Base-by-base conservation (phyloP, 2,888 invertebrate genomes). In the Pasiphila rectangulata region DNA sequence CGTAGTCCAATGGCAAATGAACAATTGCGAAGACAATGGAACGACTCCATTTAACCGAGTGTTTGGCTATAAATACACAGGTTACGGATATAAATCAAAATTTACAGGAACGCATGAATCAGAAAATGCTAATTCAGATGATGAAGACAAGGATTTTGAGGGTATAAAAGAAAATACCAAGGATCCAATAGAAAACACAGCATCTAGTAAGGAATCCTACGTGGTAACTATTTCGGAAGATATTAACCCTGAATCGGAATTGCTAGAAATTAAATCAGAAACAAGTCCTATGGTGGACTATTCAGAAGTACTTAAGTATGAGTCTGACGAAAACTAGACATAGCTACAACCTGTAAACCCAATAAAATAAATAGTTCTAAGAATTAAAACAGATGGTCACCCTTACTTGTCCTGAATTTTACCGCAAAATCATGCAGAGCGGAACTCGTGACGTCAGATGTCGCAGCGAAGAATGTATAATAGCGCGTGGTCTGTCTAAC, bases 1-100 rank as follows among this genome's bases (percentile, higher is more conserved):
- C 10, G 19, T 50, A 7, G 47, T 56, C 9, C 55, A 56, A 29
- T 56, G 55, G 55, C 37, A 43, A 19, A 27, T 56, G 36, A 56
- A 56, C 24, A 53, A 50, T 3, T 3, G 10, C 1, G 4, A 4
- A 1, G 20, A 36, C 13, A 4, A 23, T 5, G 47, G 47, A 5
- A 23, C 1, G 4, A 47, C 21, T 19, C 45, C 55, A 4, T 46
- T 50, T 20, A 21, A 45, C 9, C 32, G 15, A 30, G 19, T 47
- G 4, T 44, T 49, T 20, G 40, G 42, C 19, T 36, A 27, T 10
- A 34, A 29, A 21, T 35, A 44, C 16, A 48, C 30, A n/a, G 47
- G 37, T 0, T 37, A 1, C 9, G 37, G 15, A 7, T 37, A 24
- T 20, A 29, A 30, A 44, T 40, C 49, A 0, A 39, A 49, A 25